Base-by-base conservation (phyloP, 2,113 vertebrate genomes). In the Catagonus wagneri region DNA sequence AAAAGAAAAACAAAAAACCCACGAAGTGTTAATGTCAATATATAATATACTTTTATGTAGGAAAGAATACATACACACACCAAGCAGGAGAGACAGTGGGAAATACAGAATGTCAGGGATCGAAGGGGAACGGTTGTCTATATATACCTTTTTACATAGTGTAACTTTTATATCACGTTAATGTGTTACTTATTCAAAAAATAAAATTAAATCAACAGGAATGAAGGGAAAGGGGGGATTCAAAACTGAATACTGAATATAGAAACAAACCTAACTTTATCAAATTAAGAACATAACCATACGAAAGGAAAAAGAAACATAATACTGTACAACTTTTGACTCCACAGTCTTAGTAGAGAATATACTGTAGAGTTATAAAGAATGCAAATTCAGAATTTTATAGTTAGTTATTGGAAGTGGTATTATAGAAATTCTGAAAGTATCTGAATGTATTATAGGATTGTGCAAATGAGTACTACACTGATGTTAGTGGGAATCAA, bases 161-260 rank as follows among this genome's bases (percentile, higher is more conserved):
- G 50, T 87, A 86, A 56, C 32, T 94, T 90, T 90, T 85, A 32
- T 89, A 60, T 16, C n/a, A 69, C 60, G 39, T 71, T 83, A 76
- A 74, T n/a, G n/a, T 75, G 92, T 81, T 29, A 91, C 13, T 78
- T 81, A 72, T 78, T 96, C 19, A 93, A 93, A 94, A 74, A 96
- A 34, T 76, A 83, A 84, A 83, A 60, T 74, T 63, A 80, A 83
- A 66, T 74, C 25, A 83, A 32, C 14, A 93, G 86, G 34, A 81
- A 95, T 11, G 69, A 29, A 19, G 17, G 15, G 34, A 16, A 71
- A 44, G 44, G 60, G 0, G 13, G 2, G 2, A 85, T 36, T 10
- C 56, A 66, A 93, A 96, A 93, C 29, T 93, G 61, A 93, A 94
- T 83, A 74, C 14, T n/a, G n/a, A n/a, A 74, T 90, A 44, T 1